Conservation (phyloP, 2,888 invertebrate genomes). For the Nemoura dubitans region DNA sequence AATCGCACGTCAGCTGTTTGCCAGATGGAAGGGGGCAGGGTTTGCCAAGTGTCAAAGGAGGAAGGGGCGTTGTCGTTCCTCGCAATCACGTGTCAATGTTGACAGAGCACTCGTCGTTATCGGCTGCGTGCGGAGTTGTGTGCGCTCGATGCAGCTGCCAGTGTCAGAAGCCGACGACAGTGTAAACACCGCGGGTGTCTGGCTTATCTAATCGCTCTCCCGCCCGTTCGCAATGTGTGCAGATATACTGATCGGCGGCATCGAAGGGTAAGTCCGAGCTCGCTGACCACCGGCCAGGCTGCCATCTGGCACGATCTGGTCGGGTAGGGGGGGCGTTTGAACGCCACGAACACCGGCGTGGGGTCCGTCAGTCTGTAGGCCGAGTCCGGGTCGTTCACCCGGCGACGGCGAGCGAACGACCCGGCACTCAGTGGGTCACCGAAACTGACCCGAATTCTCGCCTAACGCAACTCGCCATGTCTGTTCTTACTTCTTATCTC, state of each 20-base stretch:
- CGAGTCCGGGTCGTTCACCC: conserved; percentile 13
- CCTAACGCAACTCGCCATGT: background rate
- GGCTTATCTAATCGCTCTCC: conserved; percentile 10
- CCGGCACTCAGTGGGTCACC: background rate
- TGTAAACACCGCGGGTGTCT: conserved; percentile 1
- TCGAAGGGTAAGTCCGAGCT: conserved; percentile 31
- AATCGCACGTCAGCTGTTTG: too few species aligned
- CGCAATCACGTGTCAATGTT: conserved; percentile 8
- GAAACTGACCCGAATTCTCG: background rate
- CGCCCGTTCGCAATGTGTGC: background rate
- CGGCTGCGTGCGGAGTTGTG: background rate
- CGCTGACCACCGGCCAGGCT: too few species aligned
- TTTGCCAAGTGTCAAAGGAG: background rate
- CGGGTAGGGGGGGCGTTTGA: too few species aligned
- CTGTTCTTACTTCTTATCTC: background rate
- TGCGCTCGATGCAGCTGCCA: background rate
- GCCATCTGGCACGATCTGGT: too few species aligned
- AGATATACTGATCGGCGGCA: conserved; percentile 21
- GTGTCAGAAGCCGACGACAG: background rate
- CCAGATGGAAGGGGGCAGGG: conserved; percentile 70
- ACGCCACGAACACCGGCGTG: too few species aligned
- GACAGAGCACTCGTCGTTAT: background rate
- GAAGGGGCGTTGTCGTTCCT: background rate
- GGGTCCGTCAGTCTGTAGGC: background rate
- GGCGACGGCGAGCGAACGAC: background rate